phyloP scores from a whole-genome alignment of 2,113 vertebrate genomes.

The Ictalurus furcatus region DNA sequence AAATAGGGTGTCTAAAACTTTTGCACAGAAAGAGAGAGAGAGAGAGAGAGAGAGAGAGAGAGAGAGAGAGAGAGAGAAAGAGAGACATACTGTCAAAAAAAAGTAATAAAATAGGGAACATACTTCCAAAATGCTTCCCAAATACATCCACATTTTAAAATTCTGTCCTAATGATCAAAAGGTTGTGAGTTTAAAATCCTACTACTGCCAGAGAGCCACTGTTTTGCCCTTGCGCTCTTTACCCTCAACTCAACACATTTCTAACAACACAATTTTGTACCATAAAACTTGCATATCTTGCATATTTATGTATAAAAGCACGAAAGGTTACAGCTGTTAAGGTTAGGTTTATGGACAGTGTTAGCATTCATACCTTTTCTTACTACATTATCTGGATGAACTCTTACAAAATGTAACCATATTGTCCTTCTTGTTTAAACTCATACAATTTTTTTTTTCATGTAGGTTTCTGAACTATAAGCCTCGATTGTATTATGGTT shows the following conservation, averaged over 20 bases:
- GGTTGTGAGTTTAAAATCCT: background rate
- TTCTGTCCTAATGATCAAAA: background rate
- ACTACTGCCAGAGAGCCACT: background rate
- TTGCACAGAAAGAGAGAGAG: no score
- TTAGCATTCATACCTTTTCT: background rate
- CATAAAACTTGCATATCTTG: background rate
- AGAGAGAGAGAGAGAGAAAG: no score
- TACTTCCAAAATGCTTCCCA: background rate
- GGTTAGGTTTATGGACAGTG: background rate
- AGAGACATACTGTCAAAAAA: no score
- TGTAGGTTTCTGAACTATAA: background rate
- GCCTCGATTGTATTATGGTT: background rate
- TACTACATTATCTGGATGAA: background rate
- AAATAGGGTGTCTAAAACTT: no score
- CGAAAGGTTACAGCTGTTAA: background rate
- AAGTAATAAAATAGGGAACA: no score
- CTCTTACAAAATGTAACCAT: background rate
- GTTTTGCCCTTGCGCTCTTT: background rate
- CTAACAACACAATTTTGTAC: background rate
- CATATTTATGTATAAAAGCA: background rate
- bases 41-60: no score
- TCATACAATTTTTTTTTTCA: background rate
- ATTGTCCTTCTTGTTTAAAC: background rate
- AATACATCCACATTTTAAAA: background rate
- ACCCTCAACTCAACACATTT: background rate